These are phyloP conservation scores for Ptychochromis oligacanthus DNA, from an alignment of 2,113 vertebrate species.

Conservation along the genomic window DNA sequence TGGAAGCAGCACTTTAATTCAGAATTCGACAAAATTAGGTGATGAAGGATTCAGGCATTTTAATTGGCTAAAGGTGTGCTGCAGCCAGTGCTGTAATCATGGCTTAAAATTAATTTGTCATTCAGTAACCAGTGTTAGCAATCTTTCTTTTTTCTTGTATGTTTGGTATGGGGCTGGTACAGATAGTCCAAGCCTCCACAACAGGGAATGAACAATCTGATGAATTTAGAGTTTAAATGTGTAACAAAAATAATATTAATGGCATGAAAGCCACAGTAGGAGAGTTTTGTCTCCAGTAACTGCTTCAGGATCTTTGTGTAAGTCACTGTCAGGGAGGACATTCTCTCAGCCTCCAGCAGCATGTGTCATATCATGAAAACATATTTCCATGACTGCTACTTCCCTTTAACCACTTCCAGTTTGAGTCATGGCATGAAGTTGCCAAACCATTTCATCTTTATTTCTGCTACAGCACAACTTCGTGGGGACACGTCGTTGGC, in stretches of 20 bases:
- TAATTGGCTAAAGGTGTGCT: neutral
- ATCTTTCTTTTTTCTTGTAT: neutral
- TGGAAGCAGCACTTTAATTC: neutral
- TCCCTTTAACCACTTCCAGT: neutral
- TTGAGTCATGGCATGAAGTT: neutral
- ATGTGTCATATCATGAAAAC: conserved; percentile 1
- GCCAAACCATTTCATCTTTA: neutral
- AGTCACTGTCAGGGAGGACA: neutral
- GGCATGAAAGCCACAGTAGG: neutral
- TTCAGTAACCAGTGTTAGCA: neutral
- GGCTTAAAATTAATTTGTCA: neutral
- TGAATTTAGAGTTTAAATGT: neutral
- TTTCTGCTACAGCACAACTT: neutral
- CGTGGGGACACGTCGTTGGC: neutral
- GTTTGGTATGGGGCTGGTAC: neutral
- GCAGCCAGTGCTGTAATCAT: neutral
- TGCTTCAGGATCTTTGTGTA: neutral
- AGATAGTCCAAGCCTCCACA: neutral
- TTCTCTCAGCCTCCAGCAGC: neutral
- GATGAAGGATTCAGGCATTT: neutral
- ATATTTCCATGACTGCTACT: neutral
- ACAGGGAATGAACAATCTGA: neutral
- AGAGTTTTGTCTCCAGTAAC: neutral
- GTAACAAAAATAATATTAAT: neutral
- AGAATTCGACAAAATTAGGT: neutral